These are phyloP conservation scores for Anoplopoma fimbria DNA, from an alignment of 2,113 vertebrate genomes.

Conservation along the genomic window DNA sequence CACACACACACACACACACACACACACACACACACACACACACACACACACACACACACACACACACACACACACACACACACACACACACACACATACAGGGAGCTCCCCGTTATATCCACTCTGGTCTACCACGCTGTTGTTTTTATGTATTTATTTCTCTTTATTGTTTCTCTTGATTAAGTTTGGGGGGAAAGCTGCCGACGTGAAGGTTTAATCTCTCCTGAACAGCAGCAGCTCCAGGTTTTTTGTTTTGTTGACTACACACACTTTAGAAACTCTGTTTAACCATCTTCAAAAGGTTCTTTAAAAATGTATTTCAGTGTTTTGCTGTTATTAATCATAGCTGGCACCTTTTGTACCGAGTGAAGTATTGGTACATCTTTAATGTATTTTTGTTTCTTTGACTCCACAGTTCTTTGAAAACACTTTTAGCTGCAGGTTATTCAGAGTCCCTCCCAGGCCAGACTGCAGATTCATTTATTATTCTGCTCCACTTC, in stretches of 20 bases:
- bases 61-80: slow-evolving; percentile 3
- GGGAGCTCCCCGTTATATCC: background rate
- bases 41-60: background rate
- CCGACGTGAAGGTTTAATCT: background rate
- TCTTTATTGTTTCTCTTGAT: background rate
- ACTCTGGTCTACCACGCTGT: background rate
- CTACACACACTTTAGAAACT: background rate
- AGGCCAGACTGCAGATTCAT: background rate
- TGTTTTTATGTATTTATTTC: background rate
- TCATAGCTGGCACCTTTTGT: slow-evolving; percentile 16
- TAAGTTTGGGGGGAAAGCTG: background rate
- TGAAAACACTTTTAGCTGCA: slow-evolving; percentile 24
- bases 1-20: slow-evolving; percentile 22
- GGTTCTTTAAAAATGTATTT: background rate
- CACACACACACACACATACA: slow-evolving; percentile 1
- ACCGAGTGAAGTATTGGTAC: background rate
- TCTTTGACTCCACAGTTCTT: slow-evolving; percentile 11
- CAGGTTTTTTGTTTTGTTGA: background rate
- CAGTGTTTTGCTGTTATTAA: slow-evolving; percentile 17
- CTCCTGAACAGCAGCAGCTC: background rate
- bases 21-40: background rate
- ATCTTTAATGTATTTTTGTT: slow-evolving; percentile 25
- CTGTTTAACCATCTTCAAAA: background rate
- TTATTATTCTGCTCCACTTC: background rate
- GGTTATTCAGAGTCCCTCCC: background rate